phyloP scores from a whole-genome alignment of 2,113 vertebrate genomes.

The Bettongia penicillata region DNA sequence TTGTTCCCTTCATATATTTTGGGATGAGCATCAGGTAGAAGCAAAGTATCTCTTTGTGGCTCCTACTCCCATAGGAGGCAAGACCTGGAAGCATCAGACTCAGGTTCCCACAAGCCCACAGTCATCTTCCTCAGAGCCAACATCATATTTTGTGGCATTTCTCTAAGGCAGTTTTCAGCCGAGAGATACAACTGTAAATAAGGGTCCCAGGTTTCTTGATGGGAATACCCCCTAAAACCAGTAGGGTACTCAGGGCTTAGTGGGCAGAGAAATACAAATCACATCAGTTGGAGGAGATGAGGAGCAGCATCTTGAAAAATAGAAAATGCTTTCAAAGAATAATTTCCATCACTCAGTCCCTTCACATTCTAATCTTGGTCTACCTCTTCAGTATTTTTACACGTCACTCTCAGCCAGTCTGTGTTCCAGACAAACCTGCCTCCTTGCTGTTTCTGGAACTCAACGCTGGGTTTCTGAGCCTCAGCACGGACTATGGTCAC shows the following conservation, averaged over 20 bases:
- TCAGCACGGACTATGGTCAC: background rate
- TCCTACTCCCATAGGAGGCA: background rate
- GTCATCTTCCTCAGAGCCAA: background rate
- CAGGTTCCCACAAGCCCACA: background rate
- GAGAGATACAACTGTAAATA: background rate
- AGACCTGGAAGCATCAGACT: background rate
- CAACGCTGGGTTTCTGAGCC: background rate
- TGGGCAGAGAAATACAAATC: too few species aligned
- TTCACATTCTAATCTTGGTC: background rate
- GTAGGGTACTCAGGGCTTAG: background rate
- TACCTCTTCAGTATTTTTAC: background rate
- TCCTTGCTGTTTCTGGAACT: background rate
- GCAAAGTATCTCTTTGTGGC: background rate
- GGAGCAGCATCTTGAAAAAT: background rate
- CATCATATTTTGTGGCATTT: background rate
- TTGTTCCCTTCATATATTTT: background rate
- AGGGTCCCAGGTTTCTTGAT: background rate
- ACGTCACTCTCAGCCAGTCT: background rate
- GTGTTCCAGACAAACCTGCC: background rate
- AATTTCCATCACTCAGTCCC: background rate
- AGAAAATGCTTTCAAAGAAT: background rate
- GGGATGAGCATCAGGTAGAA: background rate
- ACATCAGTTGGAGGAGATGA: background rate
- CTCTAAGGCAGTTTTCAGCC: background rate
- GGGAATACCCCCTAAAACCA: background rate